phyloP scores from a whole-genome alignment of 2,113 vertebrate genomes.

The Cryptomyrus ogoouensis region DNA sequence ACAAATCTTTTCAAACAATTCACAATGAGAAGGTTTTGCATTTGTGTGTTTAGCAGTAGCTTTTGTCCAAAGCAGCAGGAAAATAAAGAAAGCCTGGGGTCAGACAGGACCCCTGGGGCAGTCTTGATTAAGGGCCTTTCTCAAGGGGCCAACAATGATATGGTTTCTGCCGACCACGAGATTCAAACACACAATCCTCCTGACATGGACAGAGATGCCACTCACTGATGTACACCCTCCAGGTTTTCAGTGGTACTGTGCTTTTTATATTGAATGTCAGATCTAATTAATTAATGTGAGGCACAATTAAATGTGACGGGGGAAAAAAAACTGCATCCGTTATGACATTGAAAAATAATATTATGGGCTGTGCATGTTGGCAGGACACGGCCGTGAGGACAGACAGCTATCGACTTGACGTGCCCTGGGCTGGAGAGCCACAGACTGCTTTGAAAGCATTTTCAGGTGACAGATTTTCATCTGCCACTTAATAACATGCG shows the following conservation, averaged over 20 bases:
- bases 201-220: not conserved
- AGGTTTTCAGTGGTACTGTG: not conserved
- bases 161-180: not conserved
- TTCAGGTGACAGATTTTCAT: not conserved
- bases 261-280: not conserved
- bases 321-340: not conserved
- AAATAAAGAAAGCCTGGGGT: not conserved
- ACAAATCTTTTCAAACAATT: not conserved
- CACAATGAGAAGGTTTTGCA: not conserved
- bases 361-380: not conserved
- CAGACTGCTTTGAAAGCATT: not conserved
- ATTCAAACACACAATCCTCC: not conserved
- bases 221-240: not conserved
- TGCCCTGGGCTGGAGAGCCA: not conserved
- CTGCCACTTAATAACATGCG: not conserved
- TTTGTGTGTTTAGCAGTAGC: not conserved
- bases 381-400: not conserved
- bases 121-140: not conserved
- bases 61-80: not conserved
- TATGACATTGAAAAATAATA: conserved; percentile 11
- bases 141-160: not conserved
- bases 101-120: not conserved
- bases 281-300: not conserved
- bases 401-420: not conserved
- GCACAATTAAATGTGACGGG: not conserved